Conservation (phyloP, 2,113 vertebrate genomes). For the Thunnus maccoyii region DNA sequence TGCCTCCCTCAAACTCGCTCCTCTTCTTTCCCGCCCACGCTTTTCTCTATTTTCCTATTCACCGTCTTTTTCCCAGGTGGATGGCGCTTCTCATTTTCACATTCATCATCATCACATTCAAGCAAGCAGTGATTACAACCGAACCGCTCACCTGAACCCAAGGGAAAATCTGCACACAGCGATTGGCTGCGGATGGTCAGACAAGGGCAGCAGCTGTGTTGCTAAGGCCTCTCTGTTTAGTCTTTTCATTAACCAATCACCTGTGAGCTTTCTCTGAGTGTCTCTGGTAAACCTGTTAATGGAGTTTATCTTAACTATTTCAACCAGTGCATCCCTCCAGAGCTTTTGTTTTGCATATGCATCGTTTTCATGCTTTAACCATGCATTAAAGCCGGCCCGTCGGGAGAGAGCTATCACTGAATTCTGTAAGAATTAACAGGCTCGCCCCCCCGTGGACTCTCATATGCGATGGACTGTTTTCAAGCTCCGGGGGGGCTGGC, state of each 20-base stretch:
- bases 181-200: slow-evolving; percentile 59
- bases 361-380: slow-evolving; percentile 13
- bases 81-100: slow-evolving; percentile 39
- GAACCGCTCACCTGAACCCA: slow-evolving; percentile 34
- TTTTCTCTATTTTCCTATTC: background rate
- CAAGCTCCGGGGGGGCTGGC: background rate
- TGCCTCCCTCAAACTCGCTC: slow-evolving; percentile 8
- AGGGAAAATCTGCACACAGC: slow-evolving; percentile 15
- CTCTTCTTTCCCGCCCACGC: slow-evolving; percentile 16
- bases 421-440: slow-evolving; percentile 38
- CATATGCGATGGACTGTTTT: slow-evolving; percentile 40
- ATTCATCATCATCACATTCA: background rate
- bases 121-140: slow-evolving; percentile 43
- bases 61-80: slow-evolving; percentile 25
- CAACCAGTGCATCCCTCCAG: background rate
- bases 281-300: slow-evolving; percentile 13
- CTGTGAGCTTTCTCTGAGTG: background rate
- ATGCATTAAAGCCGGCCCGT: slow-evolving; percentile 29
- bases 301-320: slow-evolving; percentile 18
- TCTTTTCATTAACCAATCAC: slow-evolving; percentile 47
- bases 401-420: slow-evolving; percentile 12
- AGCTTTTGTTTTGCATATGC: slow-evolving; percentile 20
- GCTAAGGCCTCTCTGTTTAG: slow-evolving; percentile 54
- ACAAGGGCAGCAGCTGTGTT: slow-evolving; percentile 41
- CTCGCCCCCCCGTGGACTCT: slow-evolving; percentile 13